These are phyloP conservation scores for Apogon hyalosoma DNA, from an alignment of 2,797 vertebrate species.

Conservation along the genomic window DNA sequence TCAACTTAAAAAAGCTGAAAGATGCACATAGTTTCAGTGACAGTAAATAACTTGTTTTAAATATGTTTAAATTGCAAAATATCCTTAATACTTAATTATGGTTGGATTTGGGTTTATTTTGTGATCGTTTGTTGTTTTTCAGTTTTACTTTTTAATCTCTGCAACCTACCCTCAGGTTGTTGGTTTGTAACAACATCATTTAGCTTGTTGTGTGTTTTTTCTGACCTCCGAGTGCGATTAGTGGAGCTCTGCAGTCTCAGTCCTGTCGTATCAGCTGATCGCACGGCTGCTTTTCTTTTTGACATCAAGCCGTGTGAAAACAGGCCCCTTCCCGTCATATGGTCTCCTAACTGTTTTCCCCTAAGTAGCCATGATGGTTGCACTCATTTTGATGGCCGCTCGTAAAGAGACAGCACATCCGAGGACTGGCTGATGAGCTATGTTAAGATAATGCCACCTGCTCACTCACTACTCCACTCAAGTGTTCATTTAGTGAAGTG, in stretches of 20 bases:
- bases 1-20: too few relatives aligned
- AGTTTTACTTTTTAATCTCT: constrained; percentile 5
- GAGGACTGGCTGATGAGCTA: constrained; percentile 70
- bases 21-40: too few relatives aligned
- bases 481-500: constrained; percentile 63
- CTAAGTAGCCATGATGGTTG: constrained; percentile 69
- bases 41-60: too few relatives aligned
- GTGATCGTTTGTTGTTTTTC: neutral
- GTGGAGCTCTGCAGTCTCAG: constrained; percentile 18
- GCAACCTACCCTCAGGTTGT: constrained; percentile 10
- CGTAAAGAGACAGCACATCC: constrained; percentile 63
- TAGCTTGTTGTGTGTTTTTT: constrained; percentile 32
- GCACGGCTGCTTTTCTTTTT: constrained; percentile 26
- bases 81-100: too few relatives aligned
- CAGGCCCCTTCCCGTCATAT: constrained; percentile 56
- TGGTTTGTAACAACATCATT: constrained; percentile 43
- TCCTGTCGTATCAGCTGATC: constrained; percentile 47
- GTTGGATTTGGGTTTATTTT: too few relatives aligned
- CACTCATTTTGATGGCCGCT: constrained; percentile 73
- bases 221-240: constrained; percentile 59
- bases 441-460: constrained; percentile 75
- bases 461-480: constrained; percentile 61
- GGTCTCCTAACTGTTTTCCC: constrained; percentile 39
- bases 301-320: constrained; percentile 39
- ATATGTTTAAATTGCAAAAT: too few relatives aligned